phyloP scores from a whole-genome alignment of 2,797 vertebrate genomes.

The Mycteria americana region DNA sequence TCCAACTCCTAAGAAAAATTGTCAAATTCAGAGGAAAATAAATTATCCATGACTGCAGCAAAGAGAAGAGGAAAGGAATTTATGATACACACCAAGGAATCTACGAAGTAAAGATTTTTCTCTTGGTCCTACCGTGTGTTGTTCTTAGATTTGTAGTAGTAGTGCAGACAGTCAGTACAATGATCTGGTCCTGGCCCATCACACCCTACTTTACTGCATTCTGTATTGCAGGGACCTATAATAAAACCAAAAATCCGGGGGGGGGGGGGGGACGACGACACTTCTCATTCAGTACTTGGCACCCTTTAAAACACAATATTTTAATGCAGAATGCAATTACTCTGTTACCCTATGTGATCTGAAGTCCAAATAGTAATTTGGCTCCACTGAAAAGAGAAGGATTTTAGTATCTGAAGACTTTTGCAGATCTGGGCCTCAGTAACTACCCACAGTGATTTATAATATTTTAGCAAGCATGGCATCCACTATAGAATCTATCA shows the following conservation, averaged over 20 bases:
- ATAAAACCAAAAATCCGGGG: background rate
- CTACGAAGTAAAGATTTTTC: background rate
- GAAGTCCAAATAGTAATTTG: background rate
- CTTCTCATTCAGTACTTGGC: background rate
- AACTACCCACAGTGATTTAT: background rate
- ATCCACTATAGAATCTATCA: background rate
- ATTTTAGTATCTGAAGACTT: background rate
- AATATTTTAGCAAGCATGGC: background rate
- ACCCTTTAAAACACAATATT: background rate
- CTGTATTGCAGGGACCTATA: constrained; percentile 87
- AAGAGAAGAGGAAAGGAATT: background rate
- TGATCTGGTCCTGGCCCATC: constrained; percentile 96
- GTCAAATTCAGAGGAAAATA: background rate
- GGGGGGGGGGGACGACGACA: too few relatives aligned
- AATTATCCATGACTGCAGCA: background rate
- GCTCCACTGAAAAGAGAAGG: background rate
- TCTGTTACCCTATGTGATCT: background rate
- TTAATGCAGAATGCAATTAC: background rate
- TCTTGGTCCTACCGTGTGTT: constrained; percentile 84
- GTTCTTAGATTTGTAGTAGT: constrained; percentile 96
- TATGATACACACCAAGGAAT: background rate
- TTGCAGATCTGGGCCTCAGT: background rate
- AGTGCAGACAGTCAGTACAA: constrained; percentile 95
- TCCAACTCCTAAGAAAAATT: background rate
- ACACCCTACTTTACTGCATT: constrained; percentile 94